Conservation (phyloP, 1,140 invertebrate species). For the Drosophila tropicalis region DNA sequence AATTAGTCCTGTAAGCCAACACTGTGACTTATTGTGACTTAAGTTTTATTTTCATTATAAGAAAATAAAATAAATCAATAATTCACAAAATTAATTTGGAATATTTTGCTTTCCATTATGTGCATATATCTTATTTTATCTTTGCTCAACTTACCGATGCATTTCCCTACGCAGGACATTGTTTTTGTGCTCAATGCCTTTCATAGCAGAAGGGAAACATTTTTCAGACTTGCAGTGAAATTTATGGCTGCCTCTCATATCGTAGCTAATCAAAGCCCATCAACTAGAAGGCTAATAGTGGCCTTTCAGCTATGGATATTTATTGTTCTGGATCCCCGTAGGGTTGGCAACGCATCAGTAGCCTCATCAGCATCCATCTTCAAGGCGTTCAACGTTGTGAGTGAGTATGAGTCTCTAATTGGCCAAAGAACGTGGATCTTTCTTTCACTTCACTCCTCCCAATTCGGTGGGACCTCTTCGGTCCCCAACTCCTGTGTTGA, state of each 20-base stretch:
- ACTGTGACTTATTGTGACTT: no score
- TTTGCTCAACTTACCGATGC: neutral
- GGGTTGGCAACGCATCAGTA: constrained; percentile 39
- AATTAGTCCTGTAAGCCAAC: no score
- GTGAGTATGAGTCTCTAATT: constrained; percentile 69
- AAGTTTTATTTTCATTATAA: no score
- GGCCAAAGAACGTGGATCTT: constrained; percentile 40
- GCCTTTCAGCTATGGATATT: constrained; percentile 58
- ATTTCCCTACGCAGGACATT: neutral
- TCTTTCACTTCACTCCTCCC: constrained; percentile 1
- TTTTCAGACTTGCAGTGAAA: constrained; percentile 28
- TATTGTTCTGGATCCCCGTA: constrained; percentile 48
- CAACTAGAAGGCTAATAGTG: constrained; percentile 66
- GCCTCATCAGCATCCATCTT: constrained; percentile 75
- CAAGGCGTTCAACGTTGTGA: constrained; percentile 46
- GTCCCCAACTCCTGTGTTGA: constrained; percentile 57
- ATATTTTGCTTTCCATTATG: neutral
- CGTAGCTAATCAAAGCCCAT: constrained; percentile 68
- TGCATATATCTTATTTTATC: neutral
- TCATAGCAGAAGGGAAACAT: neutral
- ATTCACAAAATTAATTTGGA: neutral
- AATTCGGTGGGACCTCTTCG: neutral
- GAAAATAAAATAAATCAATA: no score
- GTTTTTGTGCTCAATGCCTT: neutral
- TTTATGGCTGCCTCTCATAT: constrained; percentile 54